Percentiles rank a stretch among this genome's conserved stretches.
phyloP scores from a whole-genome alignment of 2,888 invertebrate genomes.

The Timema podura region DNA sequence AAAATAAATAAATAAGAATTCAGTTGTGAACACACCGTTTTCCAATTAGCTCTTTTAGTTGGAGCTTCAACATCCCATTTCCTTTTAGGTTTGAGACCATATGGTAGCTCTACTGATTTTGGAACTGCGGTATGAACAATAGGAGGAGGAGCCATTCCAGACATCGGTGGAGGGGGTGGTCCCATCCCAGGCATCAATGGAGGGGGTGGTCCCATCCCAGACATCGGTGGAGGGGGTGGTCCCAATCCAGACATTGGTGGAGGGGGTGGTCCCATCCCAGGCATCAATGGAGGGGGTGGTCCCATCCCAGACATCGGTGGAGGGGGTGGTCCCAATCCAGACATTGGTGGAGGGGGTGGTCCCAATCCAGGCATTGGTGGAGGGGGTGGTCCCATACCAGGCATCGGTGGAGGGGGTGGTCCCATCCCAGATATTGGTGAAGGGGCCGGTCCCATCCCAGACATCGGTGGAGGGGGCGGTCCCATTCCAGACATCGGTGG shows the following conservation, averaged over 20 bases:
- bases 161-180: slow-evolving; percentile 27
- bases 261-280: no score
- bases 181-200: no score
- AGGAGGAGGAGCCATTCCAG: slow-evolving; percentile 34
- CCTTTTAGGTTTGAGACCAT: slow-evolving; percentile 88
- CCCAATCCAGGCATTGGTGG: slow-evolving; percentile 56
- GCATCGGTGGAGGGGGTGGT: slow-evolving; percentile 43
- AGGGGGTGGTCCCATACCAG: slow-evolving; percentile 35
- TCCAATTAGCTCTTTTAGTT: slow-evolving; percentile 94
- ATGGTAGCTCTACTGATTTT: slow-evolving; percentile 56
- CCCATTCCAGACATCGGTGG: slow-evolving; percentile 54
- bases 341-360: no score
- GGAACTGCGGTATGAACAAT: slow-evolving; percentile 58
- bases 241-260: no score
- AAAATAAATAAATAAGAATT: no score
- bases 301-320: no score
- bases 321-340: no score
- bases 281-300: no score
- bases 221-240: no score
- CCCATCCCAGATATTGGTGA: slow-evolving; percentile 38
- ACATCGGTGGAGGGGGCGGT: slow-evolving; percentile 50
- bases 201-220: no score
- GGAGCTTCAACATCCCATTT: slow-evolving; percentile 87
- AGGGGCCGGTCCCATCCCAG: slow-evolving; percentile 45
- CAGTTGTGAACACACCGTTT: slow-evolving; percentile 56